phyloP scores from a whole-genome alignment of 2,113 vertebrate species.

The Aix galericulata region DNA sequence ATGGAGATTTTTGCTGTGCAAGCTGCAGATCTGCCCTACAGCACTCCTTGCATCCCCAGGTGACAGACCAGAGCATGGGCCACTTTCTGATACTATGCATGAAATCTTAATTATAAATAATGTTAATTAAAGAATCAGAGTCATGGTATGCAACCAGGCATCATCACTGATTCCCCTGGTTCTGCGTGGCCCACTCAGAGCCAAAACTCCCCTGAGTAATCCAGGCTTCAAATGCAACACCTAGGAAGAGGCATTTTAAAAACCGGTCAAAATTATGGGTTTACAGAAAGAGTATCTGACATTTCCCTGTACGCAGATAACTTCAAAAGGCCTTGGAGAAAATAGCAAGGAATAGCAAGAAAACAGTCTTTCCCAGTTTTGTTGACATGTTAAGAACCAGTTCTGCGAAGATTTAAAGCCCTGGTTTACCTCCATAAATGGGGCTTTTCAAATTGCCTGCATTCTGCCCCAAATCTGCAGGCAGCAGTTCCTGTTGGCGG shows the following conservation, averaged over 20 bases:
- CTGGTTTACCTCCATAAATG: not conserved
- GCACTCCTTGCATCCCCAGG: not conserved
- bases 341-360: not conserved
- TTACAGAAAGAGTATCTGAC: not conserved
- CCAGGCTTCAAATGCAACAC: not conserved
- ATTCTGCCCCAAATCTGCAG: not conserved
- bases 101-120: not conserved
- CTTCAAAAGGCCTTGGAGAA: not conserved
- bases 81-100: not conserved
- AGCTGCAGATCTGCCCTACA: not conserved
- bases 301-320: not conserved
- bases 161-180: not conserved
- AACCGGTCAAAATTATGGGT: not conserved
- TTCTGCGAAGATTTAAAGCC: not conserved
- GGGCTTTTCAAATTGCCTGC: not conserved
- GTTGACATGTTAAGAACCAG: not conserved
- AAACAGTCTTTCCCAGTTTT: not conserved
- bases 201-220: not conserved
- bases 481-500: not conserved
- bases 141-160: not conserved
- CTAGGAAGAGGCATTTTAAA: not conserved
- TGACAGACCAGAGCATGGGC: not conserved
- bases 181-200: not conserved
- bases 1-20: not conserved
- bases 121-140: constrained; percentile 3